A percentile compares a stretch with the other conserved stretches of the same genome.
phyloP scores from a whole-genome alignment of 2,113 vertebrate genomes.

The Sylvilagus bachmani region DNA sequence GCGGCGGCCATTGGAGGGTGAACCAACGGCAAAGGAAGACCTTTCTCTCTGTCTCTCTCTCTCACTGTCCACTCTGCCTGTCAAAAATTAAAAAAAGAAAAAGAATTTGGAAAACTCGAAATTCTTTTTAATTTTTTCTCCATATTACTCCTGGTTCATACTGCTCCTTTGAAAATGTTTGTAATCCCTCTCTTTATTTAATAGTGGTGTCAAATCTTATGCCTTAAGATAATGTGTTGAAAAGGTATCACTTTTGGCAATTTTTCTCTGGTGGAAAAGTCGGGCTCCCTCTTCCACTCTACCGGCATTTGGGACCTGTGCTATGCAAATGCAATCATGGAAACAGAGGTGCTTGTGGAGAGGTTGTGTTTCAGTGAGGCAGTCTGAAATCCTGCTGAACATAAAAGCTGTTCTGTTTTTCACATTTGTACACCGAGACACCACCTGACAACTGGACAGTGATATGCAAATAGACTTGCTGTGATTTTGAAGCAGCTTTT shows the following conservation, averaged over 20 bases:
- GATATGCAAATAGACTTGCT: constrained; percentile 45
- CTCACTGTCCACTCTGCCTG: no score
- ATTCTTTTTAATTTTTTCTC: no score
- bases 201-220: background rate
- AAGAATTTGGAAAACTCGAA: no score
- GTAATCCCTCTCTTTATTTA: background rate
- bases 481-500: constrained; percentile 56
- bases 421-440: constrained; percentile 46
- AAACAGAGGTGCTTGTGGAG: background rate
- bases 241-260: background rate
- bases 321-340: background rate
- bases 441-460: constrained; percentile 47
- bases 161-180: background rate
- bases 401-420: constrained; percentile 41
- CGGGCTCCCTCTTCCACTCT: background rate
- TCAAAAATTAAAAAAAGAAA: no score
- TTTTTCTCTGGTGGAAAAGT: background rate
- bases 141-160: background rate
- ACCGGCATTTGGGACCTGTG: fast-evolving
- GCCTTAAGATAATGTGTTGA: background rate
- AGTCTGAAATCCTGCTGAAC: constrained; percentile 20
- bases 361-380: background rate
- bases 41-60: no score
- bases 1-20: no score
- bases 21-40: no score